Conservation (phyloP, 1,140 invertebrate genomes). For the Octopus sinensis region DNA sequence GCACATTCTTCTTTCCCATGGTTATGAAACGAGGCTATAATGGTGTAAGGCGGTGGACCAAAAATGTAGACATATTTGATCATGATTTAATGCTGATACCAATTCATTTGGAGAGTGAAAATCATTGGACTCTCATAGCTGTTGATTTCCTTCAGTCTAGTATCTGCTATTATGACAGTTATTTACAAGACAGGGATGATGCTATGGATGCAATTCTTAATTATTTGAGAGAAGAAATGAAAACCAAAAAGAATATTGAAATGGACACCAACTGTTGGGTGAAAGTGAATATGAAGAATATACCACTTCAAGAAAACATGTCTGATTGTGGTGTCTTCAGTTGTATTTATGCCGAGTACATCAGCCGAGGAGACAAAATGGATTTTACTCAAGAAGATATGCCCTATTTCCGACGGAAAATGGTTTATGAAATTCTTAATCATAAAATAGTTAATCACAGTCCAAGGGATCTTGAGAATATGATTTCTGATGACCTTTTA, state of each 20-base stretch:
- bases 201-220: slow-evolving; percentile 5
- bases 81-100: slow-evolving; percentile 5
- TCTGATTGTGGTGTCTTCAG: slow-evolving; percentile 2
- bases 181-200: not conserved
- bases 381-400: slow-evolving; percentile 8
- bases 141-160: not conserved
- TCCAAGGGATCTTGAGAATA: not conserved
- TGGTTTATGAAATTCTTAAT: slow-evolving; percentile 3
- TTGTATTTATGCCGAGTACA: slow-evolving; percentile 1
- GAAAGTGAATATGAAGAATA: slow-evolving; percentile 2
- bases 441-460: not conserved
- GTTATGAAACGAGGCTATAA: not conserved
- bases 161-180: slow-evolving; percentile 8
- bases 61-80: slow-evolving; percentile 1
- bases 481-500: slow-evolving; percentile 3
- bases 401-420: slow-evolving; percentile 4
- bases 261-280: not conserved
- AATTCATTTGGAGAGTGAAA: not conserved
- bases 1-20: slow-evolving; percentile 6
- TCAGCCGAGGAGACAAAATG: slow-evolving; percentile 2
- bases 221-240: not conserved
- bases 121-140: slow-evolving; percentile 5
- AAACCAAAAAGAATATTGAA: not conserved
- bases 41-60: slow-evolving; percentile 1
- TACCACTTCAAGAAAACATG: not conserved